A percentile compares a stretch with the other conserved stretches of the same genome.
These are phyloP conservation scores for Stenurella melanura DNA, from an alignment of 2,888 invertebrate genomes.

Conservation along the genomic window DNA sequence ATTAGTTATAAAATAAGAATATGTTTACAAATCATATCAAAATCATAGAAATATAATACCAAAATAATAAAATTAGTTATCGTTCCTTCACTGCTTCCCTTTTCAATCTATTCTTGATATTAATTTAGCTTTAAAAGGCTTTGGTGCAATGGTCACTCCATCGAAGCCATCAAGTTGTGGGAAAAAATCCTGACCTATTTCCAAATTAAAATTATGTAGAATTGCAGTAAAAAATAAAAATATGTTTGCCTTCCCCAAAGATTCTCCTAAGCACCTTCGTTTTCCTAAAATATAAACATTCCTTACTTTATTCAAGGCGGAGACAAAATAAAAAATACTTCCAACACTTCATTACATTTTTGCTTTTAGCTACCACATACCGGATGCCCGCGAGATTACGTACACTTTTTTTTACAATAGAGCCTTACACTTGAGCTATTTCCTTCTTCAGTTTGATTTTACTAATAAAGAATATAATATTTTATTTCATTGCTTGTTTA, in stretches of 20 bases:
- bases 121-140: slow-evolving; percentile 66
- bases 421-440: too few species aligned
- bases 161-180: slow-evolving; percentile 65
- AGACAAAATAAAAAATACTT: too few species aligned
- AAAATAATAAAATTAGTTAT: background rate
- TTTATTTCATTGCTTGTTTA: too few species aligned
- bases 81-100: background rate
- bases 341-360: too few species aligned
- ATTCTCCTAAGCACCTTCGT: slow-evolving; percentile 80
- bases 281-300: slow-evolving; percentile 74
- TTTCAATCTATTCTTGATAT: slow-evolving; percentile 55
- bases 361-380: too few species aligned
- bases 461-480: too few species aligned
- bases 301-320: too few species aligned
- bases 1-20: too few species aligned
- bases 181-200: slow-evolving; percentile 62
- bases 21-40: background rate
- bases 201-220: slow-evolving; percentile 75
- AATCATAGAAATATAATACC: background rate
- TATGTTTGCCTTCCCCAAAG: slow-evolving; percentile 78
- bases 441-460: too few species aligned
- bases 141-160: slow-evolving; percentile 70
- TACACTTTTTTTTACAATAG: too few species aligned
- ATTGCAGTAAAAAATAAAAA: slow-evolving; percentile 78
- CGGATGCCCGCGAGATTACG: too few species aligned